Evolutionary conservation across 2,113 vertebrate genomes (phyloP).

Genomic region (Cnemophilus loriae): DNA sequence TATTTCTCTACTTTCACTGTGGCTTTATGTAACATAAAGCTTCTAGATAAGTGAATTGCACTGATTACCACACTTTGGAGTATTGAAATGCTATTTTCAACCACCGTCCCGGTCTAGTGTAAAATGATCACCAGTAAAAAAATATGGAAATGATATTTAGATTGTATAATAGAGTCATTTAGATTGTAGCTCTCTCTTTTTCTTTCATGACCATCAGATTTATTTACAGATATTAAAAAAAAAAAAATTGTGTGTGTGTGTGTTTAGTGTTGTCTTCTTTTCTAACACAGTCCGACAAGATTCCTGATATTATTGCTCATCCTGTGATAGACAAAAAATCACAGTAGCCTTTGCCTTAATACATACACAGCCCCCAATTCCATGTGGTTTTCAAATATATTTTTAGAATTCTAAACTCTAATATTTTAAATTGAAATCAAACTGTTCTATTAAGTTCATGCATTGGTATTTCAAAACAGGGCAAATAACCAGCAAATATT

Average conservation of each 20-base stretch:
- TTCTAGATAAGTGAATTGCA: background rate
- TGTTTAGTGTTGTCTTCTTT: background rate
- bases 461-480: background rate
- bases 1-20: background rate
- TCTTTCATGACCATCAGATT: background rate
- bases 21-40: background rate
- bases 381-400: background rate
- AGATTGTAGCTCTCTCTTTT: background rate
- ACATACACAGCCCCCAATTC: fast-evolving
- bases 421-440: background rate
- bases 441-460: background rate
- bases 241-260: background rate
- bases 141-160: background rate
- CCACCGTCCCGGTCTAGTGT: background rate
- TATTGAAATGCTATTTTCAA: background rate
- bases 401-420: background rate
- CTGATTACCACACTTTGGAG: background rate
- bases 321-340: background rate
- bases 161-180: background rate
- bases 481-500: background rate
- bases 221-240: background rate
- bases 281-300: background rate
- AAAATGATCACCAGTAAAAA: background rate
- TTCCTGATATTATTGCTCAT: background rate
- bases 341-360: background rate